Evolutionary conservation across 2,113 vertebrate genomes (phyloP).

Genomic region (Sus scrofa): DNA sequence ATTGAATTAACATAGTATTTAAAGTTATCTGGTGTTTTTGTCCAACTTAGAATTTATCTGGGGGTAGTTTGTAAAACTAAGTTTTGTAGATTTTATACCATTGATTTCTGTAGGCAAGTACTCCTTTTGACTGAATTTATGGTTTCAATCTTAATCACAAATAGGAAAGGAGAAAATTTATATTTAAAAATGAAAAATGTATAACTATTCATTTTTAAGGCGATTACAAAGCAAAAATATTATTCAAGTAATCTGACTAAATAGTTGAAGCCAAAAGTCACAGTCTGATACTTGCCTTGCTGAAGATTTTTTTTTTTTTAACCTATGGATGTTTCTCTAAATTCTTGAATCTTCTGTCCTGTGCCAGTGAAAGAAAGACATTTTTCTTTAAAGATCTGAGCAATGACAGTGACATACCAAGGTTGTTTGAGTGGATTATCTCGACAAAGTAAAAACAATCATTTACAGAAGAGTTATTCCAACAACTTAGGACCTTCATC

Average conservation of each 20-base stretch:
- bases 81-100: neutral
- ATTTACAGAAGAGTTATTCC: neutral
- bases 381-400: slow-evolving; percentile 35
- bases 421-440: neutral
- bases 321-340: neutral
- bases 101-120: slow-evolving; percentile 43
- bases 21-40: neutral
- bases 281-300: neutral
- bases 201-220: neutral
- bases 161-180: neutral
- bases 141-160: neutral
- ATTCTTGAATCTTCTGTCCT: neutral
- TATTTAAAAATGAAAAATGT: neutral
- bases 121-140: neutral
- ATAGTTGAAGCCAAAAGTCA: slow-evolving; percentile 25
- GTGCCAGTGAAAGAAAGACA: neutral
- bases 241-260: slow-evolving; percentile 27
- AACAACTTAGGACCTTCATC: neutral
- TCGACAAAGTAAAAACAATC: neutral
- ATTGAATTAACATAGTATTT: neutral
- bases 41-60: neutral
- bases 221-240: slow-evolving; percentile 29
- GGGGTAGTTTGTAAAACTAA: neutral
- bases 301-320: neutral
- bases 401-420: neutral